Conservation (phyloP, 37 sponge, comb jelly and placozoan species). For the Ianthella basta region DNA sequence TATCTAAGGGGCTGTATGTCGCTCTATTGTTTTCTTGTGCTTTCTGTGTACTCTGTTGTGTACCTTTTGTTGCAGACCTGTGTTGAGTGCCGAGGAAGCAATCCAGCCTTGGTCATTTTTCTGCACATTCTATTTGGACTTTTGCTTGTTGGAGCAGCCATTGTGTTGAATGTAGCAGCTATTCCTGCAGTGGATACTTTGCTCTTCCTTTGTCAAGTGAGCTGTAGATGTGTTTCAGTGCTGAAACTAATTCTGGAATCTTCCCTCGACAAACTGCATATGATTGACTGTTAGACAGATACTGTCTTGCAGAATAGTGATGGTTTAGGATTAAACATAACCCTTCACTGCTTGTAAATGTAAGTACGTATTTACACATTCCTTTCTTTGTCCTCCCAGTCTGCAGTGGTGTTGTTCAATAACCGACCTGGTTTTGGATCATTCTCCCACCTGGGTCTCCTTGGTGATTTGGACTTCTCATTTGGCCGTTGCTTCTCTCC, state of each 20-base stretch:
- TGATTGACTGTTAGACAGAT: no score
- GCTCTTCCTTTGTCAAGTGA: constrained; percentile 72
- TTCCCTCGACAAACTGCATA: no score
- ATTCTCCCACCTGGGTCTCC: constrained; percentile 28
- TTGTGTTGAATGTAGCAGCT: constrained; percentile 60
- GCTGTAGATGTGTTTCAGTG: neutral
- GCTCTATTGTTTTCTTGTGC: no score
- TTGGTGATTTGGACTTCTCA: constrained; percentile 73
- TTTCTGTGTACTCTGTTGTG: no score
- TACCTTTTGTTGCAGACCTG: constrained; percentile 40
- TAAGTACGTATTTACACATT: neutral
- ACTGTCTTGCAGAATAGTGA: no score
- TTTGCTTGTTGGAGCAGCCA: constrained; percentile 40
- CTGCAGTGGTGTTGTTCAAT: constrained; percentile 46
- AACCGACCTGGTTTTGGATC: constrained; percentile 44
- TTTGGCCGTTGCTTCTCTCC: constrained; percentile 68
- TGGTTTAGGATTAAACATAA: no score
- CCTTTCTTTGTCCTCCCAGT: constrained; percentile 16
- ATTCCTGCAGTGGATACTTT: constrained; percentile 65
- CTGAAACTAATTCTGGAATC: no score
- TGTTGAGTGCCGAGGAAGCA: constrained; percentile 36
- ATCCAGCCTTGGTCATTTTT: constrained; percentile 21
- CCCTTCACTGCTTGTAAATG: no score
- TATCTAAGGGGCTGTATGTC: no score
- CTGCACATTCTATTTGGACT: constrained; percentile 45